Evolutionary conservation across 1,140 invertebrate genomes (phyloP).

Genomic region (Hylyphantes graminicola): DNA sequence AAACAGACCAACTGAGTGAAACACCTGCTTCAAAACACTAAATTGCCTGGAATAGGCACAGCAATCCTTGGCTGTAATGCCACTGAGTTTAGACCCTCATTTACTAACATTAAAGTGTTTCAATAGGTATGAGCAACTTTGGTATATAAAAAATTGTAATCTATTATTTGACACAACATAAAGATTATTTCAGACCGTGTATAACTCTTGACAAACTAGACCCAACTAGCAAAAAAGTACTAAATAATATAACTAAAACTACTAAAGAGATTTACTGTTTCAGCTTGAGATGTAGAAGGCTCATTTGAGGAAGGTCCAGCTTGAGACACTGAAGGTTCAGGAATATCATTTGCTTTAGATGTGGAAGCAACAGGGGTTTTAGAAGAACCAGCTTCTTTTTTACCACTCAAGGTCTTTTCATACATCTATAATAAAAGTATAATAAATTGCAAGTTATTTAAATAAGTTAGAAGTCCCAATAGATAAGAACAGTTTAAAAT

Average conservation of each 20-base stretch:
- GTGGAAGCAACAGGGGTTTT: not conserved
- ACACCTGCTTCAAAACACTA: too few relatives aligned
- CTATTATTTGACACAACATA: too few relatives aligned
- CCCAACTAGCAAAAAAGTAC: not conserved
- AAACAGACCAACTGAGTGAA: too few relatives aligned
- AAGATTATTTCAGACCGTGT: too few relatives aligned
- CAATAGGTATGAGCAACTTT: too few relatives aligned
- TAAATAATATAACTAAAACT: not conserved
- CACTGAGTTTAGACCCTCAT: too few relatives aligned
- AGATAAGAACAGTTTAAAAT: not conserved
- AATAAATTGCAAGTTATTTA: not conserved
- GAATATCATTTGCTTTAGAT: not conserved
- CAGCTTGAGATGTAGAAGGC: conserved; percentile 18
- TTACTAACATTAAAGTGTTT: too few relatives aligned
- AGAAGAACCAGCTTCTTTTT: not conserved
- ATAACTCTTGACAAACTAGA: too few relatives aligned
- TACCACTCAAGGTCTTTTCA: not conserved
- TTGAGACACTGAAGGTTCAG: not conserved
- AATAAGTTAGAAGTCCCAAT: not conserved
- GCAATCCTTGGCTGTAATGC: too few relatives aligned
- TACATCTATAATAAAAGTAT: not conserved
- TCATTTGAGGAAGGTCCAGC: not conserved
- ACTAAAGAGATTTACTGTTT: conserved; percentile 5
- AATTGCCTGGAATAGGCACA: too few relatives aligned
- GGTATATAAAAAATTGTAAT: too few relatives aligned